Evolutionary conservation across 2,113 vertebrate species (phyloP).

Genomic region (Channa maculata): DNA sequence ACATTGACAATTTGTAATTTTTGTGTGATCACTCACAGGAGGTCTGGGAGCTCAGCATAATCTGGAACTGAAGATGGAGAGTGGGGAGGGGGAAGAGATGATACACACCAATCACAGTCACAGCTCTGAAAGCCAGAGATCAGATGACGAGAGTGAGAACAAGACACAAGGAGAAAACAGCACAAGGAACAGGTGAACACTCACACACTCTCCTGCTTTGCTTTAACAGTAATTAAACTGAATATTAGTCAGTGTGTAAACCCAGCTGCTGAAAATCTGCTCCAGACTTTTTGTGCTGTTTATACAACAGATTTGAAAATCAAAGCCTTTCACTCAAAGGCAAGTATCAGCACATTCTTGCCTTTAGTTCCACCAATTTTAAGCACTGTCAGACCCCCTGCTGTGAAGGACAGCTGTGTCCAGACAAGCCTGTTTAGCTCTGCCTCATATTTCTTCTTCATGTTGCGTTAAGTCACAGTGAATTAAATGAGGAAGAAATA

Average conservation of each 20-base stretch:
- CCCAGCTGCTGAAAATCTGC: background rate
- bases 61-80: slow-evolving; percentile 92
- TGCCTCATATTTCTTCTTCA: slow-evolving; percentile 50
- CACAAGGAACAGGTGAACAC: slow-evolving; percentile 81
- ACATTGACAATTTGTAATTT: background rate
- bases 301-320: slow-evolving; percentile 14
- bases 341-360: slow-evolving; percentile 12
- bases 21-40: slow-evolving; percentile 44
- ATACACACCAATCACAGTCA: slow-evolving; percentile 85
- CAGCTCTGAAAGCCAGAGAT: slow-evolving; percentile 94
- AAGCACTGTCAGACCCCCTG: slow-evolving; percentile 40
- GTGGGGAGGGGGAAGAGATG: slow-evolving; percentile 89
- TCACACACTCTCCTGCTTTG: background rate
- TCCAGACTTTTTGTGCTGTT: background rate
- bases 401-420: slow-evolving; percentile 59
- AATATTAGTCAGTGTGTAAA: background rate
- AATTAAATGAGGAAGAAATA: slow-evolving; percentile 40
- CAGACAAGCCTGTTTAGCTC: slow-evolving; percentile 34
- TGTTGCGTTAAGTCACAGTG: slow-evolving; percentile 27
- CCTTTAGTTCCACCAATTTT: slow-evolving; percentile 37
- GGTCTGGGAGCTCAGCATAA: slow-evolving; percentile 79
- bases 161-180: slow-evolving; percentile 88
- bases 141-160: slow-evolving; percentile 93
- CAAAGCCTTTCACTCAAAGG: slow-evolving; percentile 9
- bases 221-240: background rate